A percentile compares a stretch with the other conserved stretches of the same genome.
These are phyloP conservation scores for Sweltsa coloradensis DNA, from an alignment of 1,140 invertebrate genomes.

Conservation along the genomic window DNA sequence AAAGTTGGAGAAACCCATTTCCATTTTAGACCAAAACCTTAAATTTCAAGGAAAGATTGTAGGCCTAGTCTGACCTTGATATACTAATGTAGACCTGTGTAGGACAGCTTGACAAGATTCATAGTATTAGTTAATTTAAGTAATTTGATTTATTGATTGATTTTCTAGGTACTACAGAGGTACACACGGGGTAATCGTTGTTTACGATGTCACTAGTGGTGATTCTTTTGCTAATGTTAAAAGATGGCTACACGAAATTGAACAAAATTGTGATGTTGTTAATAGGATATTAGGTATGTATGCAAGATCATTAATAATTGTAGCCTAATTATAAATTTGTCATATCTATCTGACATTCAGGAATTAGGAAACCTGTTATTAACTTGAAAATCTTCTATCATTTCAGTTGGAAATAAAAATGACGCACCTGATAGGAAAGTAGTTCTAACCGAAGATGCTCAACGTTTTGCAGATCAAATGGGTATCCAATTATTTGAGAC, in stretches of 20 bases:
- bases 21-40: too few species aligned
- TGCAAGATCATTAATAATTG: conserved; percentile 6
- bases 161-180: conserved; percentile 86
- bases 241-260: conserved; percentile 95
- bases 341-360: too few species aligned
- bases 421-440: conserved; percentile 95
- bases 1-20: too few species aligned
- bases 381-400: too few species aligned
- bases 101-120: too few species aligned
- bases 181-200: conserved; percentile 97
- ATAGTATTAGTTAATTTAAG: neutral
- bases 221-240: conserved; percentile 99
- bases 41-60: too few species aligned
- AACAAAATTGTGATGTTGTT: conserved; percentile 98
- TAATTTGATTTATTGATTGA: conserved; percentile 11
- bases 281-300: conserved; percentile 79
- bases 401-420: conserved; percentile 97
- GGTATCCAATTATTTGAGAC: conserved; percentile 95
- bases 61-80: too few species aligned
- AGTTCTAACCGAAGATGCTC: conserved; percentile 91
- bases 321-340: too few species aligned
- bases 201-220: conserved; percentile 97
- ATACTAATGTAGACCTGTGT: too few species aligned
- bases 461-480: conserved; percentile 94
- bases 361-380: too few species aligned